phyloP scores from a whole-genome alignment of 2,797 vertebrate genomes.

The Pogonophryne albipinna region DNA sequence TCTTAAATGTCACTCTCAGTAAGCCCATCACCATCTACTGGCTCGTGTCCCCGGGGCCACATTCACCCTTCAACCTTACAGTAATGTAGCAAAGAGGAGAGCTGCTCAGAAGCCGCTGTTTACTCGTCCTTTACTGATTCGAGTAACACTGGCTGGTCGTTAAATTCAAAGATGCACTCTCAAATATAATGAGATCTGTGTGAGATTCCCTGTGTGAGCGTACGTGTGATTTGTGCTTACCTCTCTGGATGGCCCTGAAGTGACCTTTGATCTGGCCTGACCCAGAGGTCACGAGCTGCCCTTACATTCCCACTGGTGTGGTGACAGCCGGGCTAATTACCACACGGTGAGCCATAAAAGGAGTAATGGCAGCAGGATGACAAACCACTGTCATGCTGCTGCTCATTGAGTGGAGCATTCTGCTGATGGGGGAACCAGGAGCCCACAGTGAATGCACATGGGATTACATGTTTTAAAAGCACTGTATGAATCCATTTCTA shows the following conservation, averaged over 20 bases:
- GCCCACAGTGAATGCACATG: neutral
- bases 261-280: conserved; percentile 76
- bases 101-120: conserved; percentile 55
- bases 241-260: conserved; percentile 53
- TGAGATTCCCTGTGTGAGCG: conserved; percentile 12
- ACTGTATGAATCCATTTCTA: too few relatives aligned
- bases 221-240: conserved; percentile 48
- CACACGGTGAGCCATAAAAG: conserved; percentile 72
- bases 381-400: conserved; percentile 64
- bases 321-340: conserved; percentile 80
- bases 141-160: conserved; percentile 61
- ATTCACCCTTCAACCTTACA: conserved; percentile 80
- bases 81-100: conserved; percentile 67
- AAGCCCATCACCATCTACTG: conserved; percentile 58
- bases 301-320: conserved; percentile 76
- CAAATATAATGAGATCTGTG: conserved; percentile 55
- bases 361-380: conserved; percentile 71
- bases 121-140: conserved; percentile 74
- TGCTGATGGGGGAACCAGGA: conserved; percentile 31
- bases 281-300: conserved; percentile 65
- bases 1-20: conserved; percentile 82
- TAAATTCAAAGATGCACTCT: conserved; percentile 52
- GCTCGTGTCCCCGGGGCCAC: conserved; percentile 60
- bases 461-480: neutral
- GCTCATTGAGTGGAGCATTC: conserved; percentile 56